These are phyloP conservation scores for Podiceps cristatus DNA, from an alignment of 2,113 vertebrate genomes.

Conservation along the genomic window DNA sequence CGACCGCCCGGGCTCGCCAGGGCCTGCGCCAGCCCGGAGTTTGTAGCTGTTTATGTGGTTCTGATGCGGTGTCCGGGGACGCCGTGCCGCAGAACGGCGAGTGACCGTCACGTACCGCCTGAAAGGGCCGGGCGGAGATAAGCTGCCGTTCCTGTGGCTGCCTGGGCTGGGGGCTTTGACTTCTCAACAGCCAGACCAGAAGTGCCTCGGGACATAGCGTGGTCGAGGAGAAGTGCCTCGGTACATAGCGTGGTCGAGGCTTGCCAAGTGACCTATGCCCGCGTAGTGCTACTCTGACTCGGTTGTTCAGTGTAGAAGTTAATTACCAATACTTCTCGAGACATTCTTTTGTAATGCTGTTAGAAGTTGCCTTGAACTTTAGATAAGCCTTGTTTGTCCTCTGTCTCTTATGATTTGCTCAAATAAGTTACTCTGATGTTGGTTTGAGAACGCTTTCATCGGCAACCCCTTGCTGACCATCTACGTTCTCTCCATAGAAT, in stretches of 20 bases:
- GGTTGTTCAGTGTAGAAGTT: not conserved
- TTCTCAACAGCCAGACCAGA: fast-evolving
- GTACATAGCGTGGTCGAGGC: fast-evolving
- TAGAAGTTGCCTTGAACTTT: not conserved
- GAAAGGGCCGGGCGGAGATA: not conserved
- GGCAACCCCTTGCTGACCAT: not conserved
- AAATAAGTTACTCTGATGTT: not conserved
- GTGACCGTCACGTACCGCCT: fast-evolving
- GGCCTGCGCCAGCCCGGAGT: fast-evolving
- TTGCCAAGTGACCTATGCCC: not conserved
- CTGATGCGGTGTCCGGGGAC: not conserved
- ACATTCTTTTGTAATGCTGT: fast-evolving
- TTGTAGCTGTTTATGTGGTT: fast-evolving
- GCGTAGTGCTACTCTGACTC: not conserved
- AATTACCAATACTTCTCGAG: not conserved
- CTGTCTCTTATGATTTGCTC: not conserved
- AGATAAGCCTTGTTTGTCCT: not conserved
- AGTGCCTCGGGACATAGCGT: fast-evolving
- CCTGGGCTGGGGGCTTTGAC: not conserved
- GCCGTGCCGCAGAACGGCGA: fast-evolving
- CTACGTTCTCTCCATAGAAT: not conserved
- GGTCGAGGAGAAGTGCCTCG: no score
- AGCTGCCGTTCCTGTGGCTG: not conserved
- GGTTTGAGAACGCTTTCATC: not conserved
- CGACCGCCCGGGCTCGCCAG: not conserved